These are phyloP conservation scores for Willisornis vidua DNA, from an alignment of 2,113 vertebrate genomes.

Conservation along the genomic window DNA sequence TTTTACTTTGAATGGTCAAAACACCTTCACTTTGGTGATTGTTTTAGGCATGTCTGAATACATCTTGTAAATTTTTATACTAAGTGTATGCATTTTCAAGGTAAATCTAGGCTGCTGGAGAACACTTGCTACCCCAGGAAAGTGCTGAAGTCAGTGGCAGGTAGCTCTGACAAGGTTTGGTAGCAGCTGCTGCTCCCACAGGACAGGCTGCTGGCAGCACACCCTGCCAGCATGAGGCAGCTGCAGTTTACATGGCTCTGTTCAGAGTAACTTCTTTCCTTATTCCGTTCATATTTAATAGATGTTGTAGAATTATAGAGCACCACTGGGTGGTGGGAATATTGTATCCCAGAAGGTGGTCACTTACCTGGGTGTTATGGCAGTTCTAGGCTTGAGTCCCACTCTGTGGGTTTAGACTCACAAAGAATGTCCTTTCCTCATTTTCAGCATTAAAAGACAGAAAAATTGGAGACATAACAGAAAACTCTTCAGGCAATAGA, in stretches of 20 bases:
- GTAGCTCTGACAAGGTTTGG: background rate
- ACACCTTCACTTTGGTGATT: background rate
- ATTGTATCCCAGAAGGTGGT: background rate
- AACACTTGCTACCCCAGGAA: background rate
- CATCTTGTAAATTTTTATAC: background rate
- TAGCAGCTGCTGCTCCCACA: background rate
- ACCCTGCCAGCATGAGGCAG: background rate
- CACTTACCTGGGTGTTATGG: background rate
- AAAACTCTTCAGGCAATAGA: background rate
- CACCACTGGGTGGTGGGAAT: background rate
- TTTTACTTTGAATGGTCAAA: slow-evolving; percentile 2
- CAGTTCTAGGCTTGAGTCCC: background rate
- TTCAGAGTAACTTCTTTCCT: background rate
- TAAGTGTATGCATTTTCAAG: background rate
- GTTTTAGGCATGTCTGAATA: background rate
- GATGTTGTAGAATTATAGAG: background rate
- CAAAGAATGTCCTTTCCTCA: background rate
- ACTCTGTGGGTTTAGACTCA: background rate
- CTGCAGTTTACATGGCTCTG: background rate
- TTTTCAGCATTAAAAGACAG: background rate
- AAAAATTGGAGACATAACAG: background rate
- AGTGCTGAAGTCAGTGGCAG: background rate
- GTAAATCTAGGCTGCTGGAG: background rate
- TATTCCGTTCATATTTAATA: background rate
- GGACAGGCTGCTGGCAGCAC: background rate